Conservation (phyloP, 2,888 invertebrate species). For the Philereme vetulata region DNA sequence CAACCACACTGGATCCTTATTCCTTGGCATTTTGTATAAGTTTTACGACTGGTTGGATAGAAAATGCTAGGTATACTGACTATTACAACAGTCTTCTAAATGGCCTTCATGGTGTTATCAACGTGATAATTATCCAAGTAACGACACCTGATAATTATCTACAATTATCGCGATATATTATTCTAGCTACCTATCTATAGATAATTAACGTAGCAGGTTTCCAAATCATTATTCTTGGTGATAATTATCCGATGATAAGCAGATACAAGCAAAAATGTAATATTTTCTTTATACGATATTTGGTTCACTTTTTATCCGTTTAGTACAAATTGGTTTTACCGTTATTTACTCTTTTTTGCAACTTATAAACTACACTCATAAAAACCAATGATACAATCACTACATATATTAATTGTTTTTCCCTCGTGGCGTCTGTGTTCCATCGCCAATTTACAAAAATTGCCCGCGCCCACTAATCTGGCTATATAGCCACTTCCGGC, state of each 20-base stretch:
- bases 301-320: too few relatives aligned
- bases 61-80: not conserved
- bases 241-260: not conserved
- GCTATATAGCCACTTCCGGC: too few relatives aligned
- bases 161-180: not conserved
- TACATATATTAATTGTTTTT: too few relatives aligned
- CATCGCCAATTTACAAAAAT: too few relatives aligned
- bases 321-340: too few relatives aligned
- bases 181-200: too few relatives aligned
- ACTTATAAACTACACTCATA: too few relatives aligned
- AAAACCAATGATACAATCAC: too few relatives aligned
- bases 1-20: slow-evolving; percentile 14
- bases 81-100: not conserved
- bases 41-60: not conserved
- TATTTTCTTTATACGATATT: not conserved
- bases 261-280: not conserved
- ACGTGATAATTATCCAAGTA: slow-evolving; percentile 7
- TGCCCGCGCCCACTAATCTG: too few relatives aligned
- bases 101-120: slow-evolving; percentile 6
- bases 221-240: not conserved
- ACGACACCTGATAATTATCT: slow-evolving; percentile 1
- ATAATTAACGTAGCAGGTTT: too few relatives aligned
- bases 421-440: too few relatives aligned
- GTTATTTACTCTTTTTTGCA: too few relatives aligned
- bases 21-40: slow-evolving; percentile 12